Percentiles rank a stretch among this genome's conserved stretches.
Evolutionary conservation across 1,140 invertebrate species (phyloP).

Genomic region (Rhopalosiphum padi): DNA sequence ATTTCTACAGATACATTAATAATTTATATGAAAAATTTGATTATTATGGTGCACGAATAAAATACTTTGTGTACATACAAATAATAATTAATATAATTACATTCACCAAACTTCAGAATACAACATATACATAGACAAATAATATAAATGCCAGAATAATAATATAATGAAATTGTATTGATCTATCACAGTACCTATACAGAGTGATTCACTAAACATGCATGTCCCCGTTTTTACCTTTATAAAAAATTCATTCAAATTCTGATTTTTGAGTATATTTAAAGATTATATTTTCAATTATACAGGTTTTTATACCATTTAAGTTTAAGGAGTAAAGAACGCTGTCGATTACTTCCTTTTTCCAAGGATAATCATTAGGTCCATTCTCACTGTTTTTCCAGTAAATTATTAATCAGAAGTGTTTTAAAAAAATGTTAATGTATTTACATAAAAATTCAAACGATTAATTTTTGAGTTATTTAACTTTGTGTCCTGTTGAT

Average conservation of each 20-base stretch:
- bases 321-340: background rate
- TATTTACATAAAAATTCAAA: too few species aligned
- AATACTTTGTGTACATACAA: background rate
- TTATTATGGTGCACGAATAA: background rate
- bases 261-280: background rate
- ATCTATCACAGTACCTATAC: background rate
- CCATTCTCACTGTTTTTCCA: background rate
- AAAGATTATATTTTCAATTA: background rate
- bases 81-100: slow-evolving; percentile 10
- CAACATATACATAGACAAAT: background rate
- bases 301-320: background rate
- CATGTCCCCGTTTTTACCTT: too few species aligned
- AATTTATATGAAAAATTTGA: background rate
- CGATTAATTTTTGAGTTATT: too few species aligned
- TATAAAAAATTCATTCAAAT: background rate
- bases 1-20: background rate
- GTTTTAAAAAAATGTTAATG: too few species aligned
- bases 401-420: too few species aligned
- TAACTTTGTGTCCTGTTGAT: too few species aligned
- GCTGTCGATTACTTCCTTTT: background rate
- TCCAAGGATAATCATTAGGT: too few species aligned
- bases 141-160: too few species aligned
- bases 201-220: background rate
- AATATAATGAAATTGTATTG: background rate
- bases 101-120: background rate